A percentile compares a stretch with the other conserved stretches of the same genome.
Evolutionary conservation across 2,113 vertebrate genomes (phyloP).

Genomic region (Sphyrna mokarran): DNA sequence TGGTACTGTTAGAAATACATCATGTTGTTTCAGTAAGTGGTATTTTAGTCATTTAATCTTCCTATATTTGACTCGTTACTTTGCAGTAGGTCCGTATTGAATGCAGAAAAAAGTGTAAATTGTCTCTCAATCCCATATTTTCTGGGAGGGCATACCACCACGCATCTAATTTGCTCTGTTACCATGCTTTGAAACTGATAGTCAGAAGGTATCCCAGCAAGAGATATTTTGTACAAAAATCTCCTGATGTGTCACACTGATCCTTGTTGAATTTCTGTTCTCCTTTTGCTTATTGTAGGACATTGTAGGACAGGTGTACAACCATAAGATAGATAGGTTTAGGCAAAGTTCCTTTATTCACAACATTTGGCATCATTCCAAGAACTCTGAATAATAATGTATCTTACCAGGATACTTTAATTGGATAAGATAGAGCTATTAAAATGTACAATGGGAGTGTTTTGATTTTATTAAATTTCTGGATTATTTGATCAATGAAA

Average conservation of each 20-base stretch:
- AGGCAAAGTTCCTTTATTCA: neutral
- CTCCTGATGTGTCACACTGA: neutral
- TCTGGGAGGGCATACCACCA: neutral
- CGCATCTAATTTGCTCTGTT: neutral
- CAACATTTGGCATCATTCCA: neutral
- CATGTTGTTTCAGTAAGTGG: neutral
- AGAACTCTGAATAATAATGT: neutral
- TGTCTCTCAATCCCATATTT: neutral
- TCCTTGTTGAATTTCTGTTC: neutral
- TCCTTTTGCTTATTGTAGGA: neutral
- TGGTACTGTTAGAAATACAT: neutral
- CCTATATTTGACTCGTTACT: neutral
- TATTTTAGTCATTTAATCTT: neutral
- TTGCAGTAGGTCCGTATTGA: neutral
- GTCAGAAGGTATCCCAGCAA: neutral
- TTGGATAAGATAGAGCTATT: neutral
- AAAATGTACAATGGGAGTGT: neutral
- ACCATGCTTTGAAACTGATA: neutral
- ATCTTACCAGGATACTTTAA: neutral
- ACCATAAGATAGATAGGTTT: neutral
- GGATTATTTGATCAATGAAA: neutral
- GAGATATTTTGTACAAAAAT: neutral
- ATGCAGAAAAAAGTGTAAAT: neutral
- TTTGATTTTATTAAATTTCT: neutral
- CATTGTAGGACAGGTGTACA: neutral